Percentiles rank a stretch among this genome's conserved stretches.
Conservation (phyloP, 2,797 vertebrate genomes). For the Salmo trutta region DNA sequence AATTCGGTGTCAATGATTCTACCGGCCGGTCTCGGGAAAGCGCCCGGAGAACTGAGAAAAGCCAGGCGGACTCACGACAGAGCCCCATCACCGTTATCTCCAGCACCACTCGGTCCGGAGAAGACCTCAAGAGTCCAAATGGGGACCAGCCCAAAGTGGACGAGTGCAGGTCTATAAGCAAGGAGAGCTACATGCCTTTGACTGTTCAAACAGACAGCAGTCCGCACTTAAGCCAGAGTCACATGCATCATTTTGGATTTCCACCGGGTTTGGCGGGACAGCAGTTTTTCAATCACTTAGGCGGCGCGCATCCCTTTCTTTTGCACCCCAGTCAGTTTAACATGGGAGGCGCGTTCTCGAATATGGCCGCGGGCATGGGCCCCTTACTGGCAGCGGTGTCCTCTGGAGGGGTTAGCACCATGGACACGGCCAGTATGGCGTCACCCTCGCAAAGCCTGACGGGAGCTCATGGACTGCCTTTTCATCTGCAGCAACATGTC, state of each 20-base stretch:
- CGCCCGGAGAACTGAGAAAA: constrained; percentile 78
- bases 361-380: constrained; percentile 94
- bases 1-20: constrained; percentile 68
- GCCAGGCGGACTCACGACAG: constrained; percentile 87
- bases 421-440: constrained; percentile 88
- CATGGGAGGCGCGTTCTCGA: constrained; percentile 95
- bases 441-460: constrained; percentile 87
- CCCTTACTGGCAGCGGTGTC: constrained; percentile 92
- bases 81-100: constrained; percentile 92
- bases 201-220: constrained; percentile 88
- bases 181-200: constrained; percentile 87
- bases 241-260: constrained; percentile 91
- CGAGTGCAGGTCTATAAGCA: constrained; percentile 81
- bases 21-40: constrained; percentile 69
- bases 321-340: constrained; percentile 94
- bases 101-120: constrained; percentile 85
- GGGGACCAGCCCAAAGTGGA: constrained; percentile 80
- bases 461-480: constrained; percentile 86
- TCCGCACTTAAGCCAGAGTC: constrained; percentile 81
- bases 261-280: constrained; percentile 87
- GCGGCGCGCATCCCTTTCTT: constrained; percentile 89
- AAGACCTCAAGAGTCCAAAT: constrained; percentile 81
- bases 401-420: constrained; percentile 82
- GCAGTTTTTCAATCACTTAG: constrained; percentile 92
- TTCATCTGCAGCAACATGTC: constrained; percentile 96